phyloP scores from a whole-genome alignment of 2,888 invertebrate genomes.

The Masnerella sp. region DNA sequence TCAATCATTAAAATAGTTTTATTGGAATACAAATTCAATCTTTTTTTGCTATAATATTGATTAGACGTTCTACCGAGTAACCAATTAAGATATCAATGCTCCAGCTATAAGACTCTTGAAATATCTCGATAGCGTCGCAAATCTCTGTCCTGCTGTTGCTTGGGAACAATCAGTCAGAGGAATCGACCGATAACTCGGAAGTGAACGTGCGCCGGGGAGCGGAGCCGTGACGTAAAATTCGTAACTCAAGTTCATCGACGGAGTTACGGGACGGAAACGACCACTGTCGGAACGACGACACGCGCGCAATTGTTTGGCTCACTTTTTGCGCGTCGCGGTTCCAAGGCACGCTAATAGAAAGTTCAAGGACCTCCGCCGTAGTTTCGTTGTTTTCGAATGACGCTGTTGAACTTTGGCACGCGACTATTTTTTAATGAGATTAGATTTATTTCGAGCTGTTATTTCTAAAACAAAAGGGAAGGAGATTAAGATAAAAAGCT shows the following conservation, averaged over 20 bases:
- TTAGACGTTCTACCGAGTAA: too few relatives aligned
- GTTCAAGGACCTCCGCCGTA: conserved; percentile 12
- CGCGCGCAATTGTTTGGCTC: conserved; percentile 7
- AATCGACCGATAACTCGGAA: conserved; percentile 22
- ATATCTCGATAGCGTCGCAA: background rate
- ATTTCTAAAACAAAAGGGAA: too few relatives aligned
- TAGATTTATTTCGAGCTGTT: background rate
- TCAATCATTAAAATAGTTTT: too few relatives aligned
- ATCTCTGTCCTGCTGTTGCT: background rate
- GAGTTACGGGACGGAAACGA: conserved; percentile 13
- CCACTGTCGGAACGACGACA: conserved; percentile 4
- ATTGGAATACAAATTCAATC: too few relatives aligned
- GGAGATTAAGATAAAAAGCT: too few relatives aligned
- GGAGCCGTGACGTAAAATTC: conserved; percentile 9
- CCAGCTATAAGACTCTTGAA: too few relatives aligned
- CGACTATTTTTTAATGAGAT: conserved; percentile 14
- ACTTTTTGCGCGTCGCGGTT: background rate
- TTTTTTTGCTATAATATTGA: too few relatives aligned
- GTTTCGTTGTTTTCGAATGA: conserved; percentile 2
- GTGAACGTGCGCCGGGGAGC: conserved; percentile 3
- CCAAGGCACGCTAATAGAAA: conserved; percentile 1
- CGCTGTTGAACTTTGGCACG: conserved; percentile 6
- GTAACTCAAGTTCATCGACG: conserved; percentile 18
- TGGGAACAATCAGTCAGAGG: background rate
- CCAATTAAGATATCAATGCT: too few relatives aligned